A percentile compares a stretch with the other conserved stretches of the same genome.
Conservation (phyloP, 2,797 vertebrate species). For the Sarcophilus harrisii region DNA sequence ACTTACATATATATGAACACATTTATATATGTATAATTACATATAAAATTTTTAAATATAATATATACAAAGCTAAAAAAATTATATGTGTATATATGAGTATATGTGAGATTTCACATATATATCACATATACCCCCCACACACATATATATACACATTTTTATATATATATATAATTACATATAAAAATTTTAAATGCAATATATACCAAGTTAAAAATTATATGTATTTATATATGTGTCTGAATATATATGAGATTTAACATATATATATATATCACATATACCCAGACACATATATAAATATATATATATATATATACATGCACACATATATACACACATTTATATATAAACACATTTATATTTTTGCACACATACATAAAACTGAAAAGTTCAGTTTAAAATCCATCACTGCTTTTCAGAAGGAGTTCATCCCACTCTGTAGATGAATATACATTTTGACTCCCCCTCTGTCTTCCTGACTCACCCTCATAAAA, state of each 20-base stretch:
- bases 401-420: constrained; percentile 51
- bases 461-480: constrained; percentile 39
- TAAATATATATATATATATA: background rate
- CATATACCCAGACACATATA: no score
- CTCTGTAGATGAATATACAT: constrained; percentile 37
- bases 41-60: background rate
- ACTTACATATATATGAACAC: background rate
- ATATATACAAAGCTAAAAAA: background rate
- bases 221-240: background rate
- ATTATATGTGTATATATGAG: background rate
- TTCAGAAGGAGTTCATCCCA: constrained; percentile 31
- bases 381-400: background rate
- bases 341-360: no score
- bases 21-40: no score
- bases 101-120: background rate
- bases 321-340: background rate
- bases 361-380: background rate
- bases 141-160: no score
- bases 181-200: background rate
- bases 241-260: background rate
- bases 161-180: background rate
- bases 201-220: background rate
- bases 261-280: no score
- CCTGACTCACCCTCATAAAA: constrained; percentile 35
- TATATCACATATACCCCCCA: no score